phyloP scores from a whole-genome alignment of 2,797 vertebrate species.

The Apogon hyalosoma region DNA sequence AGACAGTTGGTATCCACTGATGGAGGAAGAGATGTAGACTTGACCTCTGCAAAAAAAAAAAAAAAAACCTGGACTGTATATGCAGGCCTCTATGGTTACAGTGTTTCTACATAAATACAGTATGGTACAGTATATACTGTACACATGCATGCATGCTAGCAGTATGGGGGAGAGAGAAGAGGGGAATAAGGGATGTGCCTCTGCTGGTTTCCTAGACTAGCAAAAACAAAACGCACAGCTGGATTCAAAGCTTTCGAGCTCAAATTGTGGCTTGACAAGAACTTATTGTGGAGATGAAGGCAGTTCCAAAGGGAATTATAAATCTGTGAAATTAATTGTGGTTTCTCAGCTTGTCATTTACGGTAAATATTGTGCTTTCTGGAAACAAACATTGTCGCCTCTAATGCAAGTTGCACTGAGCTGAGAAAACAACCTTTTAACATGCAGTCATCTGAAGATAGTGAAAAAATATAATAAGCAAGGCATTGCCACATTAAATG shows the following conservation, averaged over 20 bases:
- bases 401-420: neutral
- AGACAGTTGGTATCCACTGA: slow-evolving; percentile 21
- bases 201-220: neutral
- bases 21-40: slow-evolving; percentile 5
- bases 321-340: slow-evolving; percentile 17
- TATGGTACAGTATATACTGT: neutral
- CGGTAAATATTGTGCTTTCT: slow-evolving; percentile 12
- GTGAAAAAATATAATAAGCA: too few relatives aligned
- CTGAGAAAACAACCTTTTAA: slow-evolving; percentile 5
- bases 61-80: neutral
- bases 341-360: slow-evolving; percentile 3
- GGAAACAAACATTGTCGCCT: neutral
- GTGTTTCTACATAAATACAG: slow-evolving; percentile 1
- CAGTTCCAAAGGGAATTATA: slow-evolving; percentile 9
- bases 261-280: slow-evolving; percentile 25
- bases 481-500: neutral
- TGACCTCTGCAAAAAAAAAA: slow-evolving; percentile 5
- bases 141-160: slow-evolving; percentile 8
- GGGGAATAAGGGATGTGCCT: slow-evolving; percentile 3
- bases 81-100: neutral
- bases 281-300: slow-evolving; percentile 18
- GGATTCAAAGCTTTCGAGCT: slow-evolving; percentile 10
- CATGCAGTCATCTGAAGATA: neutral
- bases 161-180: neutral
- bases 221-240: slow-evolving; percentile 9